These are phyloP conservation scores for Bombus waltoni DNA, from an alignment of 1,140 invertebrate genomes.

Conservation along the genomic window DNA sequence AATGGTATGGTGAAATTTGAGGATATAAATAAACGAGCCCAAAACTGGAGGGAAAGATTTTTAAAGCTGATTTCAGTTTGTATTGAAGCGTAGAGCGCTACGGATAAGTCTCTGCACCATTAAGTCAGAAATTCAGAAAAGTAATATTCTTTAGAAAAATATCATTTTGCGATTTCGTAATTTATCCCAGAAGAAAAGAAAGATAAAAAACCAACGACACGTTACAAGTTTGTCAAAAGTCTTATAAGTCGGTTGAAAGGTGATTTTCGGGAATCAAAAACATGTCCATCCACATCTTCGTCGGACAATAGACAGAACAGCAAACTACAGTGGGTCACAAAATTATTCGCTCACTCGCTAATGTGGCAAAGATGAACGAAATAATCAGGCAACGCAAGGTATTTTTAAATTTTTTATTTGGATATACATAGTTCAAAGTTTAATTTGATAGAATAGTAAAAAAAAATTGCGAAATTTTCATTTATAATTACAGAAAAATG, in stretches of 20 bases:
- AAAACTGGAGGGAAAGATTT: slow-evolving; percentile 12
- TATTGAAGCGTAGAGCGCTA: neutral
- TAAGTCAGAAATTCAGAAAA: neutral
- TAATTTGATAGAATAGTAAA: no score
- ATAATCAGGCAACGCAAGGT: no score
- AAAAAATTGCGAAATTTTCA: no score
- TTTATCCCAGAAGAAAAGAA: neutral
- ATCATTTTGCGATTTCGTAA: neutral
- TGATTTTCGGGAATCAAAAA: neutral
- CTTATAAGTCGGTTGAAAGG: neutral
- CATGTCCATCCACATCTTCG: neutral
- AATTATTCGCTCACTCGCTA: no score
- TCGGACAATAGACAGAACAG: neutral
- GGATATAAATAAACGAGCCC: neutral
- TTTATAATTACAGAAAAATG: no score
- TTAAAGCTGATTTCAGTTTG: neutral
- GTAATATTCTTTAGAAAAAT: neutral
- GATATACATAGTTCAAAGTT: no score
- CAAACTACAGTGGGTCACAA: no score
- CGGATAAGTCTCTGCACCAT: neutral
- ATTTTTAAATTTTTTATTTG: no score
- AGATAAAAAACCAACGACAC: neutral
- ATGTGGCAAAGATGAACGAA: no score
- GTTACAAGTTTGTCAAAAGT: neutral
- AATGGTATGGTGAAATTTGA: neutral